Evolutionary conservation across 2,113 vertebrate genomes (phyloP), one percentile per base, ranked within the genome.

Genomic region (Sinosuthora webbiana): DNA sequence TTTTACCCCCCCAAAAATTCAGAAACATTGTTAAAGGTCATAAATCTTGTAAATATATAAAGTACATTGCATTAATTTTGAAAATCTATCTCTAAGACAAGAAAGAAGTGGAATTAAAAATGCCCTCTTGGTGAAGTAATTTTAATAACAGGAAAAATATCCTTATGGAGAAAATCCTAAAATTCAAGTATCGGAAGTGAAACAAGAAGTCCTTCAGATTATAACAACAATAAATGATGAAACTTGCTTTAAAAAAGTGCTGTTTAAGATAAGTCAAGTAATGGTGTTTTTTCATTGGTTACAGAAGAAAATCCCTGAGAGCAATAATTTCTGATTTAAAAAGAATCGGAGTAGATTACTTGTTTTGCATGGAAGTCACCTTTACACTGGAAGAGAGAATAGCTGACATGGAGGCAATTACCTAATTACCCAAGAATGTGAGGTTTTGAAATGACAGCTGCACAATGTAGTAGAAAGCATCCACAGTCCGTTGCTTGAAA

Each of bases 381-480:
- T 95, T 93, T 96, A 80, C 31, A 73, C 62, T 89, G 41, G 41
- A 91, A 87, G 27, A 88, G 49, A 83, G 37, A 87, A 77, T 76
- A 73, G 89, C 30, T 88, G 75, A 90, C 0, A 0, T 73, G 73
- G 41, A 78, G 55, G 56, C 88, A 70, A 74, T 95, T 91, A 83
- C 47, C 55, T 91, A 80, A 93, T 59, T 65, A 22, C 10, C 27
- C 37, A 93, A 85, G 85, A 90, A 95, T 83, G 59, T 70, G 84
- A 65, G 24, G 90, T 91, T 95, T 95, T 85, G 62, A 85, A 95
- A 90, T 74, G 82, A 87, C 59, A 93, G 73, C 79, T 95, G 79
- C 47, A 88, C 78, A 56, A 30, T 42, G 21, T 50, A 41, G 10
- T 25, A 86, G 71, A 91, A 90, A 73, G 7, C n/a, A 65, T 87